Percentiles rank a stretch among this genome's conserved stretches.
phyloP scores from a whole-genome alignment of 2,113 vertebrate species.

The Calonectris borealis region DNA sequence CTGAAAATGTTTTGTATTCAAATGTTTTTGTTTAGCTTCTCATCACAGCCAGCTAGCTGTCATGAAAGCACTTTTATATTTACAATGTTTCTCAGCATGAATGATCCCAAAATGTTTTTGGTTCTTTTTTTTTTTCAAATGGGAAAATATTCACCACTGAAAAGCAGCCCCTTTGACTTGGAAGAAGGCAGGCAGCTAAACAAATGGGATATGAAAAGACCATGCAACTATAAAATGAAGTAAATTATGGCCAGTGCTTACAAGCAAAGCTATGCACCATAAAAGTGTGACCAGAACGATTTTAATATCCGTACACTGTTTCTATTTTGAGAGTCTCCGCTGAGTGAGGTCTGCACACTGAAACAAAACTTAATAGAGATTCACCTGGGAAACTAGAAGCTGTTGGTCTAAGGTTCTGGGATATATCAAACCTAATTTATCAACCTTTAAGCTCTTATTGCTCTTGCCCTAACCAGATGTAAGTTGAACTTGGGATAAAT shows the following conservation, averaged over 20 bases:
- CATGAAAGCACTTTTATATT: slow-evolving; percentile 36
- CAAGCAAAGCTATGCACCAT: not conserved
- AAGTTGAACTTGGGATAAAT: not conserved
- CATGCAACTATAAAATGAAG: not conserved
- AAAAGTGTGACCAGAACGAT: not conserved
- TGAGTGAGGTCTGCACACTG: not conserved
- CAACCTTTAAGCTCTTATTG: not conserved
- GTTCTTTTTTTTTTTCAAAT: not conserved
- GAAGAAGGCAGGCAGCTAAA: not conserved
- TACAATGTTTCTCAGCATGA: slow-evolving; percentile 27
- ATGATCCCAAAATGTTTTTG: slow-evolving; percentile 4
- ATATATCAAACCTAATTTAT: not conserved
- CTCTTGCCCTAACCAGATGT: not conserved
- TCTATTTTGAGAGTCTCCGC: not conserved
- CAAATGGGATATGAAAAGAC: not conserved
- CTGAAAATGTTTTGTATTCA: slow-evolving; percentile 50
- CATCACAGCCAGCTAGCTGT: slow-evolving; percentile 38
- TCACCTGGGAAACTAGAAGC: not conserved
- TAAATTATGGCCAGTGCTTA: not conserved
- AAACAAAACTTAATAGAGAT: not conserved
- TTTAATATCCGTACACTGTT: not conserved
- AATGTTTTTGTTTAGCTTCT: slow-evolving; percentile 58
- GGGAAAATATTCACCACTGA: not conserved
- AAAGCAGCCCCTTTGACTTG: not conserved
- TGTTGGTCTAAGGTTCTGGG: not conserved